Base-by-base conservation (phyloP, 1,140 invertebrate species). In the Magallana ariakensis region DNA sequence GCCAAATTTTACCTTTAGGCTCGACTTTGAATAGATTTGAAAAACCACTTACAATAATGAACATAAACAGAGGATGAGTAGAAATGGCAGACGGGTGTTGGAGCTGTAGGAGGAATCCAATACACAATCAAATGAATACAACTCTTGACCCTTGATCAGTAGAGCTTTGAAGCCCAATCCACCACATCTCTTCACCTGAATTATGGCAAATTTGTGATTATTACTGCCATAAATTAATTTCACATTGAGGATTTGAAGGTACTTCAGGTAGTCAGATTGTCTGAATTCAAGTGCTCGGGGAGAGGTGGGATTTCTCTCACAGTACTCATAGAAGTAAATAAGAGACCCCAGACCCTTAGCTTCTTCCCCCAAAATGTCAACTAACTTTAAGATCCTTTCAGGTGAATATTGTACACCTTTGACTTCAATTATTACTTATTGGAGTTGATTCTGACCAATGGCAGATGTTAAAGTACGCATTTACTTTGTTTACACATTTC, bases 241-340 rank as follows among this genome's bases (percentile, higher is more conserved):
- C 19, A 26, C 66, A 70, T 70, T 70, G 19, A 70, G 66, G 66
- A 70, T 70, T 70, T 26, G 66, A 46, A 22, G 66, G 19, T 70
- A 70, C 66, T 70, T 70, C 66, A 70, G 66, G 66, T 70, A 70
- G 66, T 70, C 66, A 22, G n/a, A 26, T 70, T 70, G 66, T 70
- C 66, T 70, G 66, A 6, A 26, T 13, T 70, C 66, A 70, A 70
- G 66, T 70, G 66, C 66, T 46, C 66, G 33, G 33, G 66, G 22
- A 70, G 26, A 13, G 66, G 19, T 22, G 22, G 11, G 66, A 70
- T 70, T 11, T 70, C 33, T 26, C 33, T 70, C 33, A 1, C 62
- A 70, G 62, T 70, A 22, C 5, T 46, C 33, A 46, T 46, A 46
- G 33, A 5, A 46, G 33, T 46, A 46, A 46, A 46, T 46, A 46